Evolutionary conservation across 2,797 vertebrate genomes (phyloP).

Genomic region (Pelochelys cantorii): DNA sequence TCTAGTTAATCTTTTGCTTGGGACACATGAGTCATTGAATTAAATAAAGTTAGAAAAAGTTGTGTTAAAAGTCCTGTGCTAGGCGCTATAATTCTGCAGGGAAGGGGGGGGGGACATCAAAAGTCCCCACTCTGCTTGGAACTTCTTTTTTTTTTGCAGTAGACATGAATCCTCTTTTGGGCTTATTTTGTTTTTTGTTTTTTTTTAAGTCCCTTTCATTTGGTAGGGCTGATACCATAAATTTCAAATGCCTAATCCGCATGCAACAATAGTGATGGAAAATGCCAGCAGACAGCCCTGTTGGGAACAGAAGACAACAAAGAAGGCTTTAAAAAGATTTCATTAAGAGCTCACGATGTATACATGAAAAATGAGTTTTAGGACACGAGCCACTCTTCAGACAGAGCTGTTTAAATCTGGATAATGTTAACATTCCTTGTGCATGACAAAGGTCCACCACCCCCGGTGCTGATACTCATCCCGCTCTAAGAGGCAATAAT

Average conservation of each 20-base stretch:
- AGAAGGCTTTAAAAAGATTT: conserved; percentile 52
- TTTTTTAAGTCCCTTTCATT: conserved; percentile 13
- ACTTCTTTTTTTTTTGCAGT: conserved; percentile 6
- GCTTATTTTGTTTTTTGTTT: neutral
- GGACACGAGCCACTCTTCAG: conserved; percentile 50
- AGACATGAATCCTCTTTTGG: conserved; percentile 27
- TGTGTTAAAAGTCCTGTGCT: conserved; percentile 56
- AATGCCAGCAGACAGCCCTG: conserved; percentile 39
- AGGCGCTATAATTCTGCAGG: conserved; percentile 63
- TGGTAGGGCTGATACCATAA: conserved; percentile 36
- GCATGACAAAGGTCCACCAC: conserved; percentile 46
- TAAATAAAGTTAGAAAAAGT: conserved; percentile 67
- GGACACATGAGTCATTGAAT: conserved; percentile 69
- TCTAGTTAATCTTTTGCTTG: conserved; percentile 40
- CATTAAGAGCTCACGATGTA: conserved; percentile 70
- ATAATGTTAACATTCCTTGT: conserved; percentile 61
- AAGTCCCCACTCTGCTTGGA: conserved; percentile 52
- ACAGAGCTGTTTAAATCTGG: conserved; percentile 50
- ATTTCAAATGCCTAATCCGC: conserved; percentile 16
- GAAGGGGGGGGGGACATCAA: conserved; percentile 53
- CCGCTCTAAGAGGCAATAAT: conserved; percentile 26
- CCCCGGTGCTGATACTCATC: conserved; percentile 28
- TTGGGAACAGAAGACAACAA: conserved; percentile 42
- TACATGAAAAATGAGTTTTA: conserved; percentile 73
- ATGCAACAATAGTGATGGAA: conserved; percentile 13